Conservation (phyloP, 1,140 invertebrate species). For the Drosophila trapezifrons region DNA sequence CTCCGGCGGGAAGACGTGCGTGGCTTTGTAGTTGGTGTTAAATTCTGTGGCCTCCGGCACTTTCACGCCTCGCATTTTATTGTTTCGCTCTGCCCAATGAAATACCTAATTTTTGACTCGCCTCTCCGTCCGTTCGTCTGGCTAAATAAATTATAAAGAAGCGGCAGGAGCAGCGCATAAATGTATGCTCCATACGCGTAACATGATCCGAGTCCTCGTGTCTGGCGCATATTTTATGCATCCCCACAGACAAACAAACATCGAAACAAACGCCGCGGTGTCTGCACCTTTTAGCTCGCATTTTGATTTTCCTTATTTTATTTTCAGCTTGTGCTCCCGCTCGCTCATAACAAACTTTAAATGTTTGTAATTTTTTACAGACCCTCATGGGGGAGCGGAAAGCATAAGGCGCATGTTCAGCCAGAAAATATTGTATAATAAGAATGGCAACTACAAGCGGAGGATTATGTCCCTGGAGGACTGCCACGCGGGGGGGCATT, state of each 20-base stretch:
- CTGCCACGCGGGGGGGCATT: neutral
- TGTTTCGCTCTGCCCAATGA: slow-evolving; percentile 42
- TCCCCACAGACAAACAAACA: slow-evolving; percentile 18
- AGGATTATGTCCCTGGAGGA: slow-evolving; percentile 20
- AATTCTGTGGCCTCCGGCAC: slow-evolving; percentile 60
- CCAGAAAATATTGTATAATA: slow-evolving; percentile 37
- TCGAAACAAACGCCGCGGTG: slow-evolving; percentile 3
- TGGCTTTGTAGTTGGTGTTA: slow-evolving; percentile 57
- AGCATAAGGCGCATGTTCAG: slow-evolving; percentile 60
- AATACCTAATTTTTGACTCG: slow-evolving; percentile 51
- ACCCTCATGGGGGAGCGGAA: slow-evolving; percentile 20
- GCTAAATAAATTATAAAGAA: slow-evolving; percentile 61
- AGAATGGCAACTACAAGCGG: slow-evolving; percentile 19
- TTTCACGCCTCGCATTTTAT: slow-evolving; percentile 73
- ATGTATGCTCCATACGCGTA: slow-evolving; percentile 59
- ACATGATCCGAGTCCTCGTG: slow-evolving; percentile 27
- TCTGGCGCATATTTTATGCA: slow-evolving; percentile 58
- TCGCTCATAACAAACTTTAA: slow-evolving; percentile 63
- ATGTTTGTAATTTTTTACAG: slow-evolving; percentile 67
- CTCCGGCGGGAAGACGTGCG: slow-evolving; percentile 22
- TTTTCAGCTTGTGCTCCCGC: slow-evolving; percentile 1
- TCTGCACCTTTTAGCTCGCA: slow-evolving; percentile 15
- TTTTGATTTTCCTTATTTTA: slow-evolving; percentile 43
- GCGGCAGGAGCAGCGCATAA: slow-evolving; percentile 15
- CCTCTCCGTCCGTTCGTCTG: neutral